phyloP scores from a whole-genome alignment of 1,140 invertebrate genomes.

The Holcopasites calliopsidis region DNA sequence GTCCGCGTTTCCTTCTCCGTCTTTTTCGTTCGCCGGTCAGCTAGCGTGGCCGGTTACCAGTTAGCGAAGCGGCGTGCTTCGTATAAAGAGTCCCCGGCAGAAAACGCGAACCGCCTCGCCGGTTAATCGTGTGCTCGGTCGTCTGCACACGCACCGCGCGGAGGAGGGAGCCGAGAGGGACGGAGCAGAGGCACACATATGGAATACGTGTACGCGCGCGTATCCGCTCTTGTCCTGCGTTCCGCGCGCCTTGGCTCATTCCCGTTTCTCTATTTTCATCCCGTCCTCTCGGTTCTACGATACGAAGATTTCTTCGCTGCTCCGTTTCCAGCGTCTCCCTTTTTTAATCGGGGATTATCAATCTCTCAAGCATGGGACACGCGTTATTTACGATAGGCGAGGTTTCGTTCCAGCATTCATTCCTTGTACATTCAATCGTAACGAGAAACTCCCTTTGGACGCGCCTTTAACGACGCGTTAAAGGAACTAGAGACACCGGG shows the following conservation, averaged over 20 bases:
- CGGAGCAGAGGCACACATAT: neutral
- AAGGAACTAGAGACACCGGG: too few species aligned
- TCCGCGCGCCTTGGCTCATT: conserved; percentile 5
- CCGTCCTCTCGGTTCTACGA: neutral
- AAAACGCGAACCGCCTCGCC: conserved; percentile 53
- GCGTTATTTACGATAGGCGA: too few species aligned
- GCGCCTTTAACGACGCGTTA: too few species aligned
- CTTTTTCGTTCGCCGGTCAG: conserved; percentile 28
- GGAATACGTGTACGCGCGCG: neutral
- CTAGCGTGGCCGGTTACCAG: conserved; percentile 54
- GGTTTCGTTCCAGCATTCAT: too few species aligned
- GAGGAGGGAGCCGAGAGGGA: conserved; percentile 19
- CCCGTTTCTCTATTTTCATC: conserved; percentile 2
- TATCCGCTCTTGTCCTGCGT: neutral
- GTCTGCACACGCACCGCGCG: conserved; percentile 1
- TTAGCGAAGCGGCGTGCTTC: conserved; percentile 44
- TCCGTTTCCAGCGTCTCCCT: neutral
- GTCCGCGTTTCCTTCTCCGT: conserved; percentile 23
- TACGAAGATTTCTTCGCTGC: neutral
- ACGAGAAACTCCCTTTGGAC: too few species aligned
- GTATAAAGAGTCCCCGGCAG: conserved; percentile 49
- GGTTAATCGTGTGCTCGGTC: conserved; percentile 40
- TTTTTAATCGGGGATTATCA: too few species aligned
- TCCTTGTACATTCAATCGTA: too few species aligned
- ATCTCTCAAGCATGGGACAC: too few species aligned